Conservation (phyloP, 2,797 vertebrate genomes). For the Australoheros facetus region DNA sequence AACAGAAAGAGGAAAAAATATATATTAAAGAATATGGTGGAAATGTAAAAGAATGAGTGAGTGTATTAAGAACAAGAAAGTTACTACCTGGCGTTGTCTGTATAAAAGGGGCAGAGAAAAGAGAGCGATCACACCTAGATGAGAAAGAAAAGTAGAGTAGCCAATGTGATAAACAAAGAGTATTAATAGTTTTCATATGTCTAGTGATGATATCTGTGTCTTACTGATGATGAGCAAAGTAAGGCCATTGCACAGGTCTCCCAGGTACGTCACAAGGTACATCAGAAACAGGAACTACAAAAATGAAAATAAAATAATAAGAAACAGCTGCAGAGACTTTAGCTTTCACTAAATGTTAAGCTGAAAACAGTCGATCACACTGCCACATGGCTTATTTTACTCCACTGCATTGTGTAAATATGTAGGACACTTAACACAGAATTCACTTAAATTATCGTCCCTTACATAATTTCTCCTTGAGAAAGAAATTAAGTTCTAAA, state of each 20-base stretch:
- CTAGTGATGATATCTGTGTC: background rate
- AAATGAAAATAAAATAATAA: conserved; percentile 1
- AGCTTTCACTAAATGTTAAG: background rate
- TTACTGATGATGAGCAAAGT: conserved; percentile 90
- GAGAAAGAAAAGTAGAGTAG: background rate
- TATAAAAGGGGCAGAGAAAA: conserved; percentile 95
- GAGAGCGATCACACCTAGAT: conserved; percentile 85
- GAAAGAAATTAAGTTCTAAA: background rate
- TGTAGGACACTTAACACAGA: background rate
- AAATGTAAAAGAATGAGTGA: background rate
- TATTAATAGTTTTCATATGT: background rate
- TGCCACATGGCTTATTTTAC: background rate
- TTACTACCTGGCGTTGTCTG: conserved; percentile 85
- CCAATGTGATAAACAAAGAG: background rate
- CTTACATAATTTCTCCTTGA: background rate
- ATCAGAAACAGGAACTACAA: conserved; percentile 87
- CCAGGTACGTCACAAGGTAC: conserved; percentile 91
- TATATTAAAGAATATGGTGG: background rate
- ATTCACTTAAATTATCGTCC: background rate
- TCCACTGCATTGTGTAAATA: background rate
- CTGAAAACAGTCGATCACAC: conserved; percentile 5
- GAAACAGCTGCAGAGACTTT: conserved; percentile 14
- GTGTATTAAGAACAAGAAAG: background rate
- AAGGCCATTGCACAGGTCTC: conserved; percentile 89
- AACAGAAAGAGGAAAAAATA: conserved; percentile 5